Base-by-base conservation (phyloP, 1,140 invertebrate species). In the Pararge aegeria region DNA sequence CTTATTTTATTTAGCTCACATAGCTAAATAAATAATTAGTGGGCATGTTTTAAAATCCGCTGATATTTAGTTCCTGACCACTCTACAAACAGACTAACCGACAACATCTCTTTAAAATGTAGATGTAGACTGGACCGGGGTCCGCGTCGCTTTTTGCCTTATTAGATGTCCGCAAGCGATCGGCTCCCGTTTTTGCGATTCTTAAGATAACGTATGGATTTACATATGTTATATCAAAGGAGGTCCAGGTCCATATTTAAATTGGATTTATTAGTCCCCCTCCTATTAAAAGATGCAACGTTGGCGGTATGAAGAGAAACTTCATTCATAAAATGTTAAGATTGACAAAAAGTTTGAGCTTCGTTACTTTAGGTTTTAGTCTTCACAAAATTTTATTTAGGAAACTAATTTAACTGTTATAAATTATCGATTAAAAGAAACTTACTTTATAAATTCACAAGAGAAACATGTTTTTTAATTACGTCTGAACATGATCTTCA, bases 251-350 rank as follows among this genome's bases (percentile, higher is more conserved):
- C 52, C 57, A 79, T 74, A 73, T 85, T 87, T 87, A 87, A 89
- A 87, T 87, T 84, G 81, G 82, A 89, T 86, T 87, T 89, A 87
- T 86, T 83, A 83, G 81, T 78, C 73, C 73, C 78, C 80, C 76
- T 24, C 24, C 61, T 70, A 69, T 34, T 34, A 34, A 12, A 34
- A 12, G 30, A 68, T 68, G 56, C 83, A 61, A 75, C 78, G 77
- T 85, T 76, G 80, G 83, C 70, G 79, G 79, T 74, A 71, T 50
- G 44, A 34, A 34, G 29, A 10, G 30, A 10, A 34, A 29, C 0
- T 30, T 12, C 30, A 34, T 34, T 34, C 30, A 34, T 34, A 10
- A 34, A 34, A 34, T 34, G 30, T 34, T 10, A 7, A 7, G 3
- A 34, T 24, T 24, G n/a, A n/a, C 24, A 24, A 24, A 24, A 24